Percentiles rank a stretch among this genome's conserved stretches.
Evolutionary conservation across 92 coral and sea anemone species (phyloP).

Genomic region (Bergia puertoricense): DNA sequence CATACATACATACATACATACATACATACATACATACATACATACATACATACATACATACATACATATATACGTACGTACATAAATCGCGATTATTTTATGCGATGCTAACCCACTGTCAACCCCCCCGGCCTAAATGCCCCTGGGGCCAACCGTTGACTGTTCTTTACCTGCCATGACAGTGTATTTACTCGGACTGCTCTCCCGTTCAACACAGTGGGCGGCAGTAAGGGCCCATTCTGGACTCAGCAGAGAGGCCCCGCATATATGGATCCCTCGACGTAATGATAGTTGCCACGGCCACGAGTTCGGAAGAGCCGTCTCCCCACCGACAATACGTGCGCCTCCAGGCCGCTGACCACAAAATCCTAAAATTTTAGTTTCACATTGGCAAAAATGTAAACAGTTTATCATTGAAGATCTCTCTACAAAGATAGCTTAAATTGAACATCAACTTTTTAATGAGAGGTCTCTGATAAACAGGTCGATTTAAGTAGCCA

Average conservation of each 20-base stretch:
- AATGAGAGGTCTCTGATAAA: neutral
- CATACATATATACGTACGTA: no score
- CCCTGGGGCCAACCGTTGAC: no score
- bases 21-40: no score
- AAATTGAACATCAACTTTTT: no score
- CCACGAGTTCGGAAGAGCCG: conserved; percentile 42
- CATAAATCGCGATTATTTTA: no score
- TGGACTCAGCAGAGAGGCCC: conserved; percentile 40
- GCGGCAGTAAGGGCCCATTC: conserved; percentile 44
- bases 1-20: no score
- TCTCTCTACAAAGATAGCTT: neutral
- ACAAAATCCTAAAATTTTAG: neutral
- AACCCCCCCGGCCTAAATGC: no score
- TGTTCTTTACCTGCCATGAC: conserved; percentile 21
- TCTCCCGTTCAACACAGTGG: conserved; percentile 36
- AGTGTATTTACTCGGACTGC: conserved; percentile 33
- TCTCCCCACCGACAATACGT: conserved; percentile 38
- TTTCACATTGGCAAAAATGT: neutral
- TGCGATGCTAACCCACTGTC: no score
- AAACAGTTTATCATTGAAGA: no score
- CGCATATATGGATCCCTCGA: conserved; percentile 37
- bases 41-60: no score
- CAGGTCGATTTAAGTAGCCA: neutral
- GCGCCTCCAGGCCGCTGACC: conserved; percentile 40
- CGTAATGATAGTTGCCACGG: conserved; percentile 45